Conservation (phyloP, 2,113 vertebrate genomes). For the Xiphias gladius region DNA sequence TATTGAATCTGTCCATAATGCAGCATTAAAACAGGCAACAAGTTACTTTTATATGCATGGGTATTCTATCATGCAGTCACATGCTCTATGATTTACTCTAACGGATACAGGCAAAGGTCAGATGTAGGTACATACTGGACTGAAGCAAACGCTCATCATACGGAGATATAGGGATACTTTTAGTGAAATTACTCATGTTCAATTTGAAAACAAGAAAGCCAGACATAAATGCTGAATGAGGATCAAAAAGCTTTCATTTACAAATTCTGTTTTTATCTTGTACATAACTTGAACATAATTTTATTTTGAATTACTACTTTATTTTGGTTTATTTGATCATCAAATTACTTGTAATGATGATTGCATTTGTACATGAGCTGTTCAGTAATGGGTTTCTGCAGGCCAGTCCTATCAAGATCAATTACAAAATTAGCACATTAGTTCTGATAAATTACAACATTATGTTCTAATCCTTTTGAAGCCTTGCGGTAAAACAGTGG, state of each 20-base stretch:
- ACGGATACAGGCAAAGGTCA: not conserved
- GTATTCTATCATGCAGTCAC: slow-evolving; percentile 1
- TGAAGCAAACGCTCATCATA: slow-evolving; percentile 5
- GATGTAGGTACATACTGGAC: slow-evolving; percentile 21
- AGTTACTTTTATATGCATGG: slow-evolving; percentile 29
- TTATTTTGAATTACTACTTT: not conserved
- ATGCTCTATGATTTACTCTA: not conserved
- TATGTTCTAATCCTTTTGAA: slow-evolving; percentile 63
- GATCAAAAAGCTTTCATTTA: slow-evolving; percentile 15
- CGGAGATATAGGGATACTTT: not conserved
- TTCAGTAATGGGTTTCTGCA: slow-evolving; percentile 64
- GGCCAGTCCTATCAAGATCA: slow-evolving; percentile 69
- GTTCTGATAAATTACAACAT: slow-evolving; percentile 57
- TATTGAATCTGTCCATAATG: slow-evolving; percentile 10
- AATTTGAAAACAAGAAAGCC: not conserved
- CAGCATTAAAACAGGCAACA: slow-evolving; percentile 41
- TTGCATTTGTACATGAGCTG: slow-evolving; percentile 31
- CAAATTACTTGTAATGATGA: slow-evolving; percentile 32
- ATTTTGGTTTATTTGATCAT: slow-evolving; percentile 3
- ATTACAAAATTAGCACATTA: slow-evolving; percentile 66
- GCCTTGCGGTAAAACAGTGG: slow-evolving; percentile 58
- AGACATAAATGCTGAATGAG: slow-evolving; percentile 24
- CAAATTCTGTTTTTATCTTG: not conserved
- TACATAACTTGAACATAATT: not conserved
- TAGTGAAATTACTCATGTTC: slow-evolving; percentile 8